Evolutionary conservation across 2,113 vertebrate species (phyloP).

Genomic region (Balaeniceps rex): DNA sequence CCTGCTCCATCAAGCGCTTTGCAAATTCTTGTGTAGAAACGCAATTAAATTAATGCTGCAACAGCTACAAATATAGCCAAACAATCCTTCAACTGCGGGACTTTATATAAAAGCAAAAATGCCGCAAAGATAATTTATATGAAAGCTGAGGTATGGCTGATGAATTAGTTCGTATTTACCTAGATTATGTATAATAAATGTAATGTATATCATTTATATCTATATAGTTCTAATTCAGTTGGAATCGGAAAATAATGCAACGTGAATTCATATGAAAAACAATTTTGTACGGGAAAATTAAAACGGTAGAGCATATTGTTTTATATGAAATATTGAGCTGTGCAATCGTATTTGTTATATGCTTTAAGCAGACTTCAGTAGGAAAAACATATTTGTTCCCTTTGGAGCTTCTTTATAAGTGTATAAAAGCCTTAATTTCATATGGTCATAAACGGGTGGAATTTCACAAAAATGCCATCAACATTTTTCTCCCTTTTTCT

Average conservation of each 20-base stretch:
- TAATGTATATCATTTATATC: conserved; percentile 46
- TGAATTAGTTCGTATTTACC: background rate
- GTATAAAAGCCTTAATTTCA: background rate
- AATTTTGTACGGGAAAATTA: background rate
- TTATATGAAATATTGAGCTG: background rate
- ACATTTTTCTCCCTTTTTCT: background rate
- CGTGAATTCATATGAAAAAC: background rate
- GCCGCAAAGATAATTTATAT: background rate
- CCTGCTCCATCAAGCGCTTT: background rate
- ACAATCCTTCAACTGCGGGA: conserved; percentile 11
- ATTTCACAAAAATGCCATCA: background rate
- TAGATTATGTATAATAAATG: conserved; percentile 57
- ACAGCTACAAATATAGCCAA: conserved; percentile 24
- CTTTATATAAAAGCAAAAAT: background rate
- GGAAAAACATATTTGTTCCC: background rate
- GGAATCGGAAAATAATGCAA: conserved; percentile 42
- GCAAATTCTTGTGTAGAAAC: background rate
- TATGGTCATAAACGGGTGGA: background rate
- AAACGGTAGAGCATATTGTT: background rate
- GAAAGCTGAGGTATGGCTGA: conserved; percentile 29
- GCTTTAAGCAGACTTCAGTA: background rate
- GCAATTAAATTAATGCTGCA: conserved; percentile 10
- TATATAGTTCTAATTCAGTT: conserved; percentile 35
- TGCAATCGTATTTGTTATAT: background rate
- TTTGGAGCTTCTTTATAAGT: background rate